A percentile compares a stretch with the other conserved stretches of the same genome.
Evolutionary conservation across 23 tunicate genomes (phyloP).

Genomic region (Oikopleura albicans): DNA sequence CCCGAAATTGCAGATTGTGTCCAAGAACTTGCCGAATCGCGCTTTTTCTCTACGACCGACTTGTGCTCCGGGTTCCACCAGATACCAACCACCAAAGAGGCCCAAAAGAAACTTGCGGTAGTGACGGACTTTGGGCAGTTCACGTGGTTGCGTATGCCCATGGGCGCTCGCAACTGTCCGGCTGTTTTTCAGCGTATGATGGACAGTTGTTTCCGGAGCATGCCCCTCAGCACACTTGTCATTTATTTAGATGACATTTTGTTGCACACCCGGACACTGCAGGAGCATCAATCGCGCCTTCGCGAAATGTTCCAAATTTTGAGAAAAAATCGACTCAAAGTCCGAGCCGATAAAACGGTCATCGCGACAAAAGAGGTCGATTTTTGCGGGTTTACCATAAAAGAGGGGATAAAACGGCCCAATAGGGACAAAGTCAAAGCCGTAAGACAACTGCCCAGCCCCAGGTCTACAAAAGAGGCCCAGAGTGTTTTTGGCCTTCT

Average conservation of each 20-base stretch:
- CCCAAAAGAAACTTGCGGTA: background rate
- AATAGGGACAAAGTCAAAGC: background rate
- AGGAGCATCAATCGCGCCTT: background rate
- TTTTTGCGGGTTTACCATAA: background rate
- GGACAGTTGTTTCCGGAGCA: background rate
- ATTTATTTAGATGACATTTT: background rate
- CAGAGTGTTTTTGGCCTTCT: background rate
- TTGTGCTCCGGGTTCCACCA: no score
- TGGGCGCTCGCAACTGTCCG: background rate
- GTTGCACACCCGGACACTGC: background rate
- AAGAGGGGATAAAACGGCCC: background rate
- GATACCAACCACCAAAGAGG: no score
- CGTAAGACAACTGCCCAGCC: background rate
- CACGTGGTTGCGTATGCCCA: background rate
- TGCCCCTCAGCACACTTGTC: background rate
- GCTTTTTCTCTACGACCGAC: no score
- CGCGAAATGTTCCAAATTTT: background rate
- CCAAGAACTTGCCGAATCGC: no score
- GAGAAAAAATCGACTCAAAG: background rate
- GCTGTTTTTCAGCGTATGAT: background rate
- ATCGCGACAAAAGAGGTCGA: background rate
- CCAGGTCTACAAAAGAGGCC: background rate
- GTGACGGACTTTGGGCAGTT: background rate
- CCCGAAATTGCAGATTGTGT: constrained; percentile 17
- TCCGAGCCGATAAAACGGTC: background rate